phyloP scores from a whole-genome alignment of 2,113 vertebrate genomes.

The Pao palembangensis region DNA sequence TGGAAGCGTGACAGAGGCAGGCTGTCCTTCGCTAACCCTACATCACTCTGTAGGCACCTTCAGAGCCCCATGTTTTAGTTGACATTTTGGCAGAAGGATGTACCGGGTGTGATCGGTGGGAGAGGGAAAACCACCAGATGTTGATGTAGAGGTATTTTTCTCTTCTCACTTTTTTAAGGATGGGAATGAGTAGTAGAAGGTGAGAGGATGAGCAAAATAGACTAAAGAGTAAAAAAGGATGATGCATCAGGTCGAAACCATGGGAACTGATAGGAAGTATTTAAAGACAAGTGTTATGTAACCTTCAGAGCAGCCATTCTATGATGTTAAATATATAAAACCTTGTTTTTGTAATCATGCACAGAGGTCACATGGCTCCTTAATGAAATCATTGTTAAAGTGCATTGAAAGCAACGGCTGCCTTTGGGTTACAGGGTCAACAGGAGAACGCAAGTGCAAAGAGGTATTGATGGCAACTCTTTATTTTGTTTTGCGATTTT shows the following conservation, averaged over 20 bases:
- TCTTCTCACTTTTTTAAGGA: slow-evolving; percentile 21
- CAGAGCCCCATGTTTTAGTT: slow-evolving; percentile 12
- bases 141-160: slow-evolving; percentile 21
- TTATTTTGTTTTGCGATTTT: slow-evolving; percentile 63
- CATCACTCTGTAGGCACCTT: slow-evolving; percentile 30
- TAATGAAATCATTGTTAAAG: neutral
- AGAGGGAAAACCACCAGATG: slow-evolving; percentile 18
- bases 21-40: neutral
- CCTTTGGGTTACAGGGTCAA: slow-evolving; percentile 47
- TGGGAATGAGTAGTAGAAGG: slow-evolving; percentile 60
- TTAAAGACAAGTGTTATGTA: slow-evolving; percentile 39
- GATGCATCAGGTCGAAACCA: slow-evolving; percentile 4
- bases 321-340: slow-evolving; percentile 6
- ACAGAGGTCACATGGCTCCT: neutral
- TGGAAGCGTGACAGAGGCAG: slow-evolving; percentile 30
- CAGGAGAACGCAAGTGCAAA: slow-evolving; percentile 39
- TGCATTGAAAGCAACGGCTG: slow-evolving; percentile 11
- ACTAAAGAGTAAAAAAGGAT: slow-evolving; percentile 58
- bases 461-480: slow-evolving; percentile 54
- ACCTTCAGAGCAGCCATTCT: slow-evolving; percentile 30
- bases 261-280: slow-evolving; percentile 16
- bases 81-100: slow-evolving; percentile 13
- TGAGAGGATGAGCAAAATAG: slow-evolving; percentile 53
- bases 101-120: slow-evolving; percentile 23
- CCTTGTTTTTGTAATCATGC: too few relatives aligned